Conservation (phyloP, 2,113 vertebrate species). For the Nycticorax nycticorax region DNA sequence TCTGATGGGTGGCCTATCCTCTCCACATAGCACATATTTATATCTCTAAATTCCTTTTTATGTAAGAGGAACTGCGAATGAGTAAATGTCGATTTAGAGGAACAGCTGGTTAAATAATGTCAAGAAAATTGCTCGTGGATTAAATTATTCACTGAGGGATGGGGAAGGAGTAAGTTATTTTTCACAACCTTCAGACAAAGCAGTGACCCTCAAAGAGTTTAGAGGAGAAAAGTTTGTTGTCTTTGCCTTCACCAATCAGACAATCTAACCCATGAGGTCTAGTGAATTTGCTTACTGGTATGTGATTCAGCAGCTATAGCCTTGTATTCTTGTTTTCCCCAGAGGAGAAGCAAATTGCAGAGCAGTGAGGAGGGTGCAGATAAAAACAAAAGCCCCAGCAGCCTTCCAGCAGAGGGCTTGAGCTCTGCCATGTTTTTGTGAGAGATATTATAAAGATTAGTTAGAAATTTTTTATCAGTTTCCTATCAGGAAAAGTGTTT, state of each 20-base stretch:
- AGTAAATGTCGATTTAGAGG: neutral
- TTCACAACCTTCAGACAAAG: neutral
- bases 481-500: neutral
- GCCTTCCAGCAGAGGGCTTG: neutral
- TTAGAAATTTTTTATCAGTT: neutral
- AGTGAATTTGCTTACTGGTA: neutral
- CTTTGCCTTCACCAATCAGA: neutral
- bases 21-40: neutral
- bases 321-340: neutral
- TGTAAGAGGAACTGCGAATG: neutral
- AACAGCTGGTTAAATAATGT: neutral
- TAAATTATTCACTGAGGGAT: neutral
- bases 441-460: neutral
- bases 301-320: neutral
- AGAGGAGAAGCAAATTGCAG: accelerated
- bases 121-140: neutral
- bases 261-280: neutral
- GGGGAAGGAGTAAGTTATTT: neutral
- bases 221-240: neutral
- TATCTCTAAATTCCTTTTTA: neutral
- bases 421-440: neutral
- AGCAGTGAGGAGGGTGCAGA: neutral
- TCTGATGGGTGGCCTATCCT: neutral
- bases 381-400: neutral
- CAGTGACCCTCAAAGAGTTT: neutral